Percentiles rank a stretch among this genome's conserved stretches.
phyloP scores from a whole-genome alignment of 2,888 invertebrate species.

The Xestia xanthographa region DNA sequence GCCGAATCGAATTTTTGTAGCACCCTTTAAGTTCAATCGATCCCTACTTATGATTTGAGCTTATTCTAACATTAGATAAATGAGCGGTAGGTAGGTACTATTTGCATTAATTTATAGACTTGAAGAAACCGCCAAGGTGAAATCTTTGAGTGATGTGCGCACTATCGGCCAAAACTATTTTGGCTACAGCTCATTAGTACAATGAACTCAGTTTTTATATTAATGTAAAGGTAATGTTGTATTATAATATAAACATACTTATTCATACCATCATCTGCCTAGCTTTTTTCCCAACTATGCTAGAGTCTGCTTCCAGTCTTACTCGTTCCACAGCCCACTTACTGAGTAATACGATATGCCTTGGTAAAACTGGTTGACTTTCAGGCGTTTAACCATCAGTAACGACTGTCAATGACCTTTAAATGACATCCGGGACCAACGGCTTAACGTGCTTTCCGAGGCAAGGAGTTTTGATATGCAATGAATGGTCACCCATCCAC shows the following conservation, averaged over 20 bases:
- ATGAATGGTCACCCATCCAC: neutral
- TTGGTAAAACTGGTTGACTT: neutral
- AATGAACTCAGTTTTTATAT: conserved; percentile 44
- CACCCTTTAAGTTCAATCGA: neutral
- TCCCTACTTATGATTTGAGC: neutral
- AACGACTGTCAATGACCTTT: neutral
- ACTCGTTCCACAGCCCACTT: neutral
- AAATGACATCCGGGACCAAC: too few relatives aligned
- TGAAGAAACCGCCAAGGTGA: conserved; percentile 32
- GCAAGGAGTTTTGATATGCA: neutral
- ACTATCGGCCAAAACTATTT: conserved; percentile 52
- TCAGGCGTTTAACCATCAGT: neutral
- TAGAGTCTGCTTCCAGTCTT: neutral
- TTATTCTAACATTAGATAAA: neutral
- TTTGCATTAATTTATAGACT: conserved; percentile 11
- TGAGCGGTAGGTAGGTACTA: neutral
- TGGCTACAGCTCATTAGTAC: conserved; percentile 35
- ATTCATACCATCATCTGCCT: neutral
- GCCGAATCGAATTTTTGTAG: neutral
- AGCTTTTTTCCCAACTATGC: neutral
- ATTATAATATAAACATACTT: conserved; percentile 15
- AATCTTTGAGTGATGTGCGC: conserved; percentile 44
- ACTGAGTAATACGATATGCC: neutral
- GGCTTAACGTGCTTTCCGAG: neutral
- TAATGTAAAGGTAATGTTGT: too few relatives aligned